Base-by-base conservation (phyloP, 1,140 invertebrate species). In the Conus betulinus region DNA sequence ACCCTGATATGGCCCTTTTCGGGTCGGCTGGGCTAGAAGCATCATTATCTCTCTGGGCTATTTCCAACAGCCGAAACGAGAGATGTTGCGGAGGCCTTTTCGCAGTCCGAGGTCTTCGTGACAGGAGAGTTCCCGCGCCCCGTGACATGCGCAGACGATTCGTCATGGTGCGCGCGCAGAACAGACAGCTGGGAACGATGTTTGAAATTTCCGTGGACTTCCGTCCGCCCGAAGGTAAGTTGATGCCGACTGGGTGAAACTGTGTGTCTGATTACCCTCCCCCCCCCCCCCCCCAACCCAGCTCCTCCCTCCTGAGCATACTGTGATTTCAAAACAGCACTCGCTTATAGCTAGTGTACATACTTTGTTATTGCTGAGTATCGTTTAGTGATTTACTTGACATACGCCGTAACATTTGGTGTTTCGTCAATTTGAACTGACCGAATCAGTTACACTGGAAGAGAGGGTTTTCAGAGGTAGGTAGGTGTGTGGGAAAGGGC, bases 171-270 rank as follows among this genome's bases (percentile, higher is more conserved):
- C 88, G 88, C 71, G 87, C 87, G 7, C 82, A 88, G 51, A 89
- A 83, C 52, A 13, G 60, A 10, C n/a, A 55, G 10, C 53, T 27
- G 23, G 87, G 89, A n/a, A 90, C 89, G 8, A 51, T 86, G 87
- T 92, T 92, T 85, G 90, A 92, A 25, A 57, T 91, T 25, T 90
- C 89, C n/a, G 87, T 92, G 20, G 89, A 91, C 55, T 92, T 90
- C 67, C 85, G 78, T 20, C 89, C 88, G 25, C 88, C 89, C 51
- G 89, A 92, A 89, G 90, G 91, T 91, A 88, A 71, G 82, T 79
- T 17, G 39, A n/a, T 86, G 6, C 39, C 17, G 57, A 60, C 1
- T 60, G 8, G 15, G 39, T 15, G 57, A 20, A 20, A 74, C 67
- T 25, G 20, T 25, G 20, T 25, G 13, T n/a, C 7, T 23, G 6